phyloP scores from a whole-genome alignment of 1,140 invertebrate species.

The Drosophila trapezifrons region DNA sequence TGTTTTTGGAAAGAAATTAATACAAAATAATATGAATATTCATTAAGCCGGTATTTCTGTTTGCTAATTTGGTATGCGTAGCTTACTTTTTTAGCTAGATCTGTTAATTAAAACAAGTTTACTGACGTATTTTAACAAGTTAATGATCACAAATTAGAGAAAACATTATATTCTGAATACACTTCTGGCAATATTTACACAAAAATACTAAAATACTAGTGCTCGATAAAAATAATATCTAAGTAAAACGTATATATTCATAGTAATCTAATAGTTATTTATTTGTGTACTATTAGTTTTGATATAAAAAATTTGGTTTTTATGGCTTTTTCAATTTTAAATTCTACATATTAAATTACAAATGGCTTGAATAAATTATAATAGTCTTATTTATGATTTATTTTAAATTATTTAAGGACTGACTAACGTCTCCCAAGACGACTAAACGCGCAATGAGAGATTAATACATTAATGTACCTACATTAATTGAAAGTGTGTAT shows the following conservation, averaged over 20 bases:
- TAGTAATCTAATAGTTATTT: background rate
- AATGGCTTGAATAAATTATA: too few relatives aligned
- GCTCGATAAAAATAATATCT: background rate
- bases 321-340: too few relatives aligned
- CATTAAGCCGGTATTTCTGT: background rate
- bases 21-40: slow-evolving; percentile 4
- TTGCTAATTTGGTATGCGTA: slow-evolving; percentile 3
- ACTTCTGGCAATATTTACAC: background rate
- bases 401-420: too few relatives aligned
- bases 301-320: too few relatives aligned
- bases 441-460: too few relatives aligned
- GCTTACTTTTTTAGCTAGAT: background rate
- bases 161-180: background rate
- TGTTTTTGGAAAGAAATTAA: background rate
- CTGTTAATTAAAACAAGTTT: slow-evolving; percentile 4
- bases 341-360: too few relatives aligned
- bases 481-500: too few relatives aligned
- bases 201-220: background rate
- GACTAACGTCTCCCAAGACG: too few relatives aligned
- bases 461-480: too few relatives aligned
- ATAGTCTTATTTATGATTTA: too few relatives aligned
- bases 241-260: background rate
- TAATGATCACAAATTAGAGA: background rate
- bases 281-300: background rate
- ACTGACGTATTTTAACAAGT: background rate